A percentile compares a stretch with the other conserved stretches of the same genome.
Evolutionary conservation across 1,140 invertebrate genomes (phyloP).

Genomic region (Ceratoteleas bidentatus): DNA sequence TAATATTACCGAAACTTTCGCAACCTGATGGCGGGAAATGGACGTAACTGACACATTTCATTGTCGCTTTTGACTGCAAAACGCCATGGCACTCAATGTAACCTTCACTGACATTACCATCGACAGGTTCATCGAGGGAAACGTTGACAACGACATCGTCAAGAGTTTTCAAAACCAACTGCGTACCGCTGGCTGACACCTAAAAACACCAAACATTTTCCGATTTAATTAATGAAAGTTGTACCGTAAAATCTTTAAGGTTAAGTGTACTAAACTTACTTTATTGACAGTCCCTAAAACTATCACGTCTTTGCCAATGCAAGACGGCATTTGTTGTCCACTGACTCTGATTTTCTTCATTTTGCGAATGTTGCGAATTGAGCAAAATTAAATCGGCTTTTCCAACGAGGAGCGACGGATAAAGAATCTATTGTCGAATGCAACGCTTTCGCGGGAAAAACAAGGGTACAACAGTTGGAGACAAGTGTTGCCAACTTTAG

Average conservation of each 20-base stretch:
- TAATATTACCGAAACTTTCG: slow-evolving; percentile 70
- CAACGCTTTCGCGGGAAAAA: too few relatives aligned
- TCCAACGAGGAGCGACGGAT: too few relatives aligned
- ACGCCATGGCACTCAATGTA: slow-evolving; percentile 75
- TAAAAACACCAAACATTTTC: slow-evolving; percentile 48
- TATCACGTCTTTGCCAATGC: slow-evolving; percentile 66
- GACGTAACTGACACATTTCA: slow-evolving; percentile 66
- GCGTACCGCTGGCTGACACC: slow-evolving; percentile 70
- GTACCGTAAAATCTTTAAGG: slow-evolving; percentile 6
- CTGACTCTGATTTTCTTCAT: slow-evolving; percentile 54
- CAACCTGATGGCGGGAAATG: slow-evolving; percentile 65
- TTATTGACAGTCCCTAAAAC: slow-evolving; percentile 69
- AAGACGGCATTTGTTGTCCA: slow-evolving; percentile 60
- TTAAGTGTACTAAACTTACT: slow-evolving; percentile 42
- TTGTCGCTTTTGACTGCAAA: slow-evolving; percentile 72
- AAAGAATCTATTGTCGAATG: too few relatives aligned
- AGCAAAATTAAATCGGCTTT: too few relatives aligned
- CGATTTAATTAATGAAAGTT: too few relatives aligned
- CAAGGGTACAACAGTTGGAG: too few relatives aligned
- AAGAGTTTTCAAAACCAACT: slow-evolving; percentile 71
- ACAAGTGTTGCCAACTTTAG: too few relatives aligned
- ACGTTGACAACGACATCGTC: slow-evolving; percentile 73
- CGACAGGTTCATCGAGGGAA: slow-evolving; percentile 65
- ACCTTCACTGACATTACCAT: slow-evolving; percentile 62
- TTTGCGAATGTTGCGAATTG: neutral